phyloP scores from a whole-genome alignment of 2,888 invertebrate genomes.

The Lithophane leautieri region DNA sequence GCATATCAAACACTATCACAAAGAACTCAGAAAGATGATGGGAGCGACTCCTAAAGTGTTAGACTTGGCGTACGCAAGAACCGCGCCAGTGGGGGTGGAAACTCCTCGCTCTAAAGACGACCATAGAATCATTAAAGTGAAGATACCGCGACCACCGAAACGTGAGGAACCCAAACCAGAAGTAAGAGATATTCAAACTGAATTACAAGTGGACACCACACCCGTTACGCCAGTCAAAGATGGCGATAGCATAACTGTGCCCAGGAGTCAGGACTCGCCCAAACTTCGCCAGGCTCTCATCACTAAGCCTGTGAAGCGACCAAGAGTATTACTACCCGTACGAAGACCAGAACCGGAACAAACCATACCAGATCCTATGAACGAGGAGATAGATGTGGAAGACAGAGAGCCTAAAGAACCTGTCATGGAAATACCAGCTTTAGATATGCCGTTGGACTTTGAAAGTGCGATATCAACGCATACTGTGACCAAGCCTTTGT shows the following conservation, averaged over 20 bases:
- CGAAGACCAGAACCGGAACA: conserved; percentile 74
- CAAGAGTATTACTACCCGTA: conserved; percentile 83
- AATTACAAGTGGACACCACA: conserved; percentile 62
- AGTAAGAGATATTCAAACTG: conserved; percentile 50
- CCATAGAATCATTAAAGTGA: conserved; percentile 80
- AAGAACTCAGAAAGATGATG: conserved; percentile 93
- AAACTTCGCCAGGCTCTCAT: conserved; percentile 81
- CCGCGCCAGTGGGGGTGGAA: conserved; percentile 78
- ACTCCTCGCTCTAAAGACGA: conserved; percentile 61
- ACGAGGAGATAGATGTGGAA: conserved; percentile 64
- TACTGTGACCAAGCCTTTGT: conserved; percentile 80
- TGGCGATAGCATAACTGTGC: conserved; percentile 55
- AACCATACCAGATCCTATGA: conserved; percentile 54
- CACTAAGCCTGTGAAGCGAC: conserved; percentile 82
- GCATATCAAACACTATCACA: conserved; percentile 98
- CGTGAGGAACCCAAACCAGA: conserved; percentile 75
- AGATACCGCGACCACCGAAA: conserved; percentile 78
- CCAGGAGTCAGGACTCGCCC: conserved; percentile 81
- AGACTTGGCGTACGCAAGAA: conserved; percentile 95
- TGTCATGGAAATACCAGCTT: conserved; percentile 53
- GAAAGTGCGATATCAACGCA: conserved; percentile 85
- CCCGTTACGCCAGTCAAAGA: conserved; percentile 65
- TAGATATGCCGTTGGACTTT: conserved; percentile 76
- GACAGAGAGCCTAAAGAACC: conserved; percentile 55
- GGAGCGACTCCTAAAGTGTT: conserved; percentile 96